Base-by-base conservation (phyloP, 2,113 vertebrate genomes). In the Carassius carassius region DNA sequence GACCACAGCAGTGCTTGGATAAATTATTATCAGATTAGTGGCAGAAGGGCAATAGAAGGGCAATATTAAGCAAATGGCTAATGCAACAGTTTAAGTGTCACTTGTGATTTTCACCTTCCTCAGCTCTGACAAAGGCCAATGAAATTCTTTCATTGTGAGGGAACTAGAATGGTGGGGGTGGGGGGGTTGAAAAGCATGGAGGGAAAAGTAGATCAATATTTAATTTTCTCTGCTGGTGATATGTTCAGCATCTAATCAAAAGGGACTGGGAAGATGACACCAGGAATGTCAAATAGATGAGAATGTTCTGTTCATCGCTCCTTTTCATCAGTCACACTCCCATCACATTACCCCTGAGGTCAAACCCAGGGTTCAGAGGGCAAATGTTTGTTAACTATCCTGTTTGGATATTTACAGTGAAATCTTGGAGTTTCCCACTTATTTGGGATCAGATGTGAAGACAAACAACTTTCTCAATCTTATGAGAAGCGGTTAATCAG, bases 181-280 rank as follows among this genome's bases (percentile, higher is more conserved):
- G 23, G 29, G 41, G 23, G 41, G 41, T 1, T 9, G 9, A 44
- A 6, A 41, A 37, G 56, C 25, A 29, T 8, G 9, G 77, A 87
- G 88, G 90, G 91, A 92, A 92, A 93, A 92, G 92, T 92, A 93
- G 92, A 95, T 95, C 94, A 94, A 95, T 95, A 94, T 94, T 94
- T 94, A 92, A 95, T 95, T 95, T 94, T 94, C 93, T 93, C 87
- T 88, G 89, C 91, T 91, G 91, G 91, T 94, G 91, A 94, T 92
- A 91, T 93, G 93, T 92, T 92, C 91, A 87, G 86, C 84, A 84
- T 90, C 93, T 94, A 95, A 95, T 94, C 93, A 92, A 90, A 87
- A 86, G 89, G 58, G 81, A 93, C 89, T 89, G 89, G 86, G 88
- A 93, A 92, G 92, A 94, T 93, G 93, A 94, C 92, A 94, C 90